Conservation (phyloP, 2,888 invertebrate genomes). For the Tipula unca region DNA sequence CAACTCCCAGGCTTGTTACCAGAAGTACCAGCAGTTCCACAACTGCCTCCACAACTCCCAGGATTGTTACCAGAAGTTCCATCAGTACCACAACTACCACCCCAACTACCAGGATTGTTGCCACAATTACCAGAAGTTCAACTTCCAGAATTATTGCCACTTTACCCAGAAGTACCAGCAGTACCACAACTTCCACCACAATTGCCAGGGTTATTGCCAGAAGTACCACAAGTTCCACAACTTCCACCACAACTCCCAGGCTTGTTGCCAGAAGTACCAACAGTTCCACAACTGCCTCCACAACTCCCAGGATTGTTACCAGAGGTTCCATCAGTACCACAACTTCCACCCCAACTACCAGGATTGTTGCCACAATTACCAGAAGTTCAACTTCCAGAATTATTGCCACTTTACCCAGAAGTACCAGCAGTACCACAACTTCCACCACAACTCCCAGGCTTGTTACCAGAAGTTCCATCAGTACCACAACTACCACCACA, state of each 20-base stretch:
- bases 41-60: background rate
- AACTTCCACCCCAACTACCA: background rate
- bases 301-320: background rate
- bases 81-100: background rate
- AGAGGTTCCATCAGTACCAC: background rate
- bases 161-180: background rate
- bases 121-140: background rate
- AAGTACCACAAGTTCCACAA: background rate
- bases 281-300: background rate
- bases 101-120: background rate
- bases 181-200: background rate
- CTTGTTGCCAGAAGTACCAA: background rate
- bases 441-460: background rate
- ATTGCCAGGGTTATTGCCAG: background rate
- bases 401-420: background rate
- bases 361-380: background rate
- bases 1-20: background rate
- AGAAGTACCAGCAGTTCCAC: background rate
- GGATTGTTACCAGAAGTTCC: background rate
- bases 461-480: background rate
- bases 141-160: constrained; percentile 1
- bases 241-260: background rate
- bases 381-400: background rate
- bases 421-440: background rate
- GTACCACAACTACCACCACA: background rate